Conservation (phyloP, 1,140 invertebrate genomes). For the Pogonognathellus flavescens region DNA sequence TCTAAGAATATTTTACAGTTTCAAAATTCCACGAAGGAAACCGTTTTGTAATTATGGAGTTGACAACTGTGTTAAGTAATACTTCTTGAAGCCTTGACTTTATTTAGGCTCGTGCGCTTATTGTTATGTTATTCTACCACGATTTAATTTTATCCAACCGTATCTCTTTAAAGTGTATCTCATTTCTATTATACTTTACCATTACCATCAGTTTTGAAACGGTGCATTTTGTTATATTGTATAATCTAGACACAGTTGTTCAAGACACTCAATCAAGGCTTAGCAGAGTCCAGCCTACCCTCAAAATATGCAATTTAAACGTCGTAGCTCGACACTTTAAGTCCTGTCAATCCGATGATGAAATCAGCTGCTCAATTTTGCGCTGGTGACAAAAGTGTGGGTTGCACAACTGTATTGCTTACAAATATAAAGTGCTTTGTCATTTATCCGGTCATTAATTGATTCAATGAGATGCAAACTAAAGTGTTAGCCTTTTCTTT, state of each 20-base stretch:
- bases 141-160: too few relatives aligned
- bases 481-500: slow-evolving; percentile 30
- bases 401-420: neutral
- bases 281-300: neutral
- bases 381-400: neutral
- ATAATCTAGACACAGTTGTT: neutral
- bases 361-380: slow-evolving; percentile 28
- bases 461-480: slow-evolving; percentile 51
- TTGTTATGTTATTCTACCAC: too few relatives aligned
- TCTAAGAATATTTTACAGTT: too few relatives aligned
- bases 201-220: too few relatives aligned
- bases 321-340: neutral
- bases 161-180: too few relatives aligned
- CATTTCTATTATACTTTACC: too few relatives aligned
- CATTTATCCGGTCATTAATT: slow-evolving; percentile 18
- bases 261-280: slow-evolving; percentile 23
- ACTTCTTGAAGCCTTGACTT: too few relatives aligned
- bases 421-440: neutral
- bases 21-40: too few relatives aligned
- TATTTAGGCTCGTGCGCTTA: too few relatives aligned
- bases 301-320: neutral
- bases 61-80: too few relatives aligned
- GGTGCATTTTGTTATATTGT: too few relatives aligned
- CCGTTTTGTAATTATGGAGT: too few relatives aligned
- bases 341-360: slow-evolving; percentile 18